These are phyloP conservation scores for Brachypteracias leptosomus DNA, from an alignment of 2,113 vertebrate genomes.

Conservation along the genomic window DNA sequence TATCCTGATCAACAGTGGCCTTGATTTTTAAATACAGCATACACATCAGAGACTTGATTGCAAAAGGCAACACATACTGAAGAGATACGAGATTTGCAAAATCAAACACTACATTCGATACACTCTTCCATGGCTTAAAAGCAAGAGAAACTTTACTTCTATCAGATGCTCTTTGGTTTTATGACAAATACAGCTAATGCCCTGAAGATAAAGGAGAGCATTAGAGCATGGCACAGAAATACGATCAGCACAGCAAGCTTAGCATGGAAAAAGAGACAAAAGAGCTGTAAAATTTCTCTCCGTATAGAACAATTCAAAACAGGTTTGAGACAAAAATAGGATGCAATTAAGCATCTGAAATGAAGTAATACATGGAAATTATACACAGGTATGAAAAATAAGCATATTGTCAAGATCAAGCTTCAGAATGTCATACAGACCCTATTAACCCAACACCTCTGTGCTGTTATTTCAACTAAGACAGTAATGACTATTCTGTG, in stretches of 20 bases:
- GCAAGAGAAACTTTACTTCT: slow-evolving; percentile 8
- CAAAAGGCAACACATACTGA: not conserved
- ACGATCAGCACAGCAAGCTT: not conserved
- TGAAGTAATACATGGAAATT: not conserved
- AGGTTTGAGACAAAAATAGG: not conserved
- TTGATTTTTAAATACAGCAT: not conserved
- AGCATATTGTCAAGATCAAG: not conserved
- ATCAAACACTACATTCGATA: not conserved
- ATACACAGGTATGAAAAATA: not conserved
- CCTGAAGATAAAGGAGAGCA: slow-evolving; percentile 10
- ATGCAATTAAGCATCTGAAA: not conserved
- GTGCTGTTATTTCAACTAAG: not conserved
- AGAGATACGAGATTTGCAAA: not conserved
- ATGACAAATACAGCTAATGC: not conserved
- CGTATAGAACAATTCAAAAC: not conserved
- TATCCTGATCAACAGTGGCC: not conserved
- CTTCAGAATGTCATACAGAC: not conserved
- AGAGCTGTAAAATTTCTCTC: not conserved
- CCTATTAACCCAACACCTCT: not conserved
- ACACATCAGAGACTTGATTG: not conserved
- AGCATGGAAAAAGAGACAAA: not conserved
- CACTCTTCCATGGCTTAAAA: not conserved
- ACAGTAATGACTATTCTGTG: not conserved
- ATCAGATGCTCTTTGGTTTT: not conserved
- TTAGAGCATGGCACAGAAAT: not conserved